These are phyloP conservation scores for Antheraea assamensis DNA, from an alignment of 2,888 invertebrate species.

Conservation along the genomic window DNA sequence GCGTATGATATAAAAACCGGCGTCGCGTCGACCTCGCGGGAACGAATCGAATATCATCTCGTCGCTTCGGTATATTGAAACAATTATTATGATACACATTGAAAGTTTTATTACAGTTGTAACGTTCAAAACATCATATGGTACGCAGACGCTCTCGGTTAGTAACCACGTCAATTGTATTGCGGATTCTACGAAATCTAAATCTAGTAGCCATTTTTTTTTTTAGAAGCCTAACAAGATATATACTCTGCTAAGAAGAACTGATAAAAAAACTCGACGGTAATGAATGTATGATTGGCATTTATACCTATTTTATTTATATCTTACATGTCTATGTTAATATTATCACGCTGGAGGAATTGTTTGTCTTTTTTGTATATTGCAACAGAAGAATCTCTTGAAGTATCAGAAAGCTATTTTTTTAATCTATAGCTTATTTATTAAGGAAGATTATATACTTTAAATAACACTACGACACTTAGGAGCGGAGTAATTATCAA, in stretches of 20 bases:
- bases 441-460: no score
- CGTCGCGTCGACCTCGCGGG: conserved; percentile 42
- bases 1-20: conserved; percentile 53
- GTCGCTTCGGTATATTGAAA: conserved; percentile 18
- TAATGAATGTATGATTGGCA: no score
- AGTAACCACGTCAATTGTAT: not conserved
- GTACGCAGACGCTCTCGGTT: not conserved
- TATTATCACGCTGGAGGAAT: no score
- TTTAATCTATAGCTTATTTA: no score
- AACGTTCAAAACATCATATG: conserved; percentile 4
- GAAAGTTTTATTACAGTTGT: conserved; percentile 12
- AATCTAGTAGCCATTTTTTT: not conserved
- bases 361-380: no score
- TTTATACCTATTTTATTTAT: no score
- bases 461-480: no score
- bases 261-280: not conserved
- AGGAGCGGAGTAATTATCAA: no score
- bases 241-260: not conserved
- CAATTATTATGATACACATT: conserved; percentile 14
- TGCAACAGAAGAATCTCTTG: no score
- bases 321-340: no score
- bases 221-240: not conserved
- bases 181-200: not conserved
- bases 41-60: conserved; percentile 33
- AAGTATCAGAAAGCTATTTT: no score